phyloP scores from a whole-genome alignment of 2,113 vertebrate species.

The Camelus bactrianus region DNA sequence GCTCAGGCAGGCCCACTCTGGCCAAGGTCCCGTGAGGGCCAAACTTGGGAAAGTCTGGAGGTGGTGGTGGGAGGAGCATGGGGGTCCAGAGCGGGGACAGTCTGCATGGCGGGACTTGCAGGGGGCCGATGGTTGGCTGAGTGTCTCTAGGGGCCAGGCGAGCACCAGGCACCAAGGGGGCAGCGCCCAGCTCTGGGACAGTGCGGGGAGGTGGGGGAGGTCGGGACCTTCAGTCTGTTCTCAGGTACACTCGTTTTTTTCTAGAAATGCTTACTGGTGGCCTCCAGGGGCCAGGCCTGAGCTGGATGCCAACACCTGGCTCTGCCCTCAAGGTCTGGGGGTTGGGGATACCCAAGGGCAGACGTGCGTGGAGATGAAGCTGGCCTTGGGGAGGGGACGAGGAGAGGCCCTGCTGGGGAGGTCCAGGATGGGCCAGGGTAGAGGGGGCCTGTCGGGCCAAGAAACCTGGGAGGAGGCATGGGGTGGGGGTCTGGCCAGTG shows the following conservation, averaged over 20 bases:
- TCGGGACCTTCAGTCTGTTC: background rate
- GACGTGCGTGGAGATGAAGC: accelerated
- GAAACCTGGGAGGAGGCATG: background rate
- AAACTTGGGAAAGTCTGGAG: background rate
- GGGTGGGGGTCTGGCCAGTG: background rate
- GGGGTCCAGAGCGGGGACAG: background rate
- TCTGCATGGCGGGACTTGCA: background rate
- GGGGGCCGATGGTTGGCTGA: background rate
- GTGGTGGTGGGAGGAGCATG: background rate
- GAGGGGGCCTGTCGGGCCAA: background rate
- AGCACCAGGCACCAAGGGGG: accelerated
- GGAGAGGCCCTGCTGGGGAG: background rate
- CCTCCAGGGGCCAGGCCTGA: background rate
- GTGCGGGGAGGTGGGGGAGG: background rate
- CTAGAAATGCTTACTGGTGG: background rate
- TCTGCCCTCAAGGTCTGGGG: background rate
- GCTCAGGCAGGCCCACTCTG: background rate
- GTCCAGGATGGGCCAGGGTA: accelerated
- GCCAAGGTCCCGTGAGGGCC: background rate
- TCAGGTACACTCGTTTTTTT: accelerated
- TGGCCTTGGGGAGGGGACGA: background rate
- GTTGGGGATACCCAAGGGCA: background rate
- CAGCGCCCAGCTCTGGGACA: accelerated
- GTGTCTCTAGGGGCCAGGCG: background rate
- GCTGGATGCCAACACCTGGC: background rate